Evolutionary conservation across 2,797 vertebrate genomes (phyloP), one percentile per base, ranked within the genome.

Genomic region (Astyanax mexicanus): DNA sequence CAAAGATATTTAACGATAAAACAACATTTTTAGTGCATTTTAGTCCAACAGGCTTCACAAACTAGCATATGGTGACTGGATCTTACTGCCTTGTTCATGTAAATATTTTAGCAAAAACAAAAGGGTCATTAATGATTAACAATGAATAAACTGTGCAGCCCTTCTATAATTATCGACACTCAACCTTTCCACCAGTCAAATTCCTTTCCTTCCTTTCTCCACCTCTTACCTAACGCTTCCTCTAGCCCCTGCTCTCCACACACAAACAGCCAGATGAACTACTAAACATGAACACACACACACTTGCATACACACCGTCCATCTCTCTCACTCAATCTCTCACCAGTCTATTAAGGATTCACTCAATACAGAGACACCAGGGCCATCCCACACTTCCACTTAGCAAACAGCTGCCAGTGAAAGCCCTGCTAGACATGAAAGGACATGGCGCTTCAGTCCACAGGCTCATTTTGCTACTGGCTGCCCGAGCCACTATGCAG

Each of bases 401-500:
- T 51, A 58, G 69, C 71, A 74, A 73, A 79, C 73, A 79, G 66
- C 79, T 71, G 73, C 64, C 45, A 47, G 44, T 78, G 73, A 83
- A 75, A 73, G 58, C 68, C 55, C 37, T 11, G 64, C 25, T 55
- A 81, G 60, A 80, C 40, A 57, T 52, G 47, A 73, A 79, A 57
- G 62, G 44, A 73, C 69, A 74, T 17, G 17, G 55, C 47, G 27
- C 21, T 69, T 68, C 38, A 38, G 55, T 42, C 32, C 49, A 25
- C 55, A 32, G 27, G 13, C 12, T 66, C 49, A 55, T 66, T 51
- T 42, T 32, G 44, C 57, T 32, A 35, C 12, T 69, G 72, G 29
- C 68, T 65, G 65, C 65, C n/a, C 47, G 23, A 74, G 58, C 27
- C 52, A 23, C 40, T 35, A 40, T 68, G 67, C 12, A 51, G 27